Evolutionary conservation across 2,888 invertebrate species (phyloP), one percentile per base, ranked within the genome.

Genomic region (Ametastegia equiseti): DNA sequence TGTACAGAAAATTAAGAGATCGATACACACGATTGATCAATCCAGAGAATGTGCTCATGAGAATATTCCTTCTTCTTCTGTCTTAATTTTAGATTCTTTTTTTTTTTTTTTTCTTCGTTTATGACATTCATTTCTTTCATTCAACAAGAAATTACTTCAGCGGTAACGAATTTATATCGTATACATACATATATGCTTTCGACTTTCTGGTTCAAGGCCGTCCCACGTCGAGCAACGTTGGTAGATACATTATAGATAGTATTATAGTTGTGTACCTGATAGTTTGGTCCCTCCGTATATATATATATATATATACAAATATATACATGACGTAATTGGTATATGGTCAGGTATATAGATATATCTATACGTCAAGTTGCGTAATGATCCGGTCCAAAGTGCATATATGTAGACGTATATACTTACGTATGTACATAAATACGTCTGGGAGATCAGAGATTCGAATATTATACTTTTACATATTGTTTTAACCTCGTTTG

Each of bases 161-260:
- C 30, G n/a, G n/a, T n/a, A 27, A 9, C 69, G 9, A 27, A 15
- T 47, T 45, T 39, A 30, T 42, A 27, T 30, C n/a, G n/a, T n/a
- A n/a, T n/a, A n/a, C n/a, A n/a, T n/a, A n/a, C n/a, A n/a, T n/a
- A n/a, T n/a, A n/a, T n/a, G 47, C 42, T 78, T 63, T 78, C 63
- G 15, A 78, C 42, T 78, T 78, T 78, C 78, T 78, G 78, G 78
- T 78, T 78, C 78, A 78, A 78, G 78, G 78, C 57, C 78, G 57
- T 33, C 39, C 23, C 39, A 30, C 36, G 39, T 19, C 75, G 69
- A 69, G 69, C 69, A 69, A 36, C n/a, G n/a, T n/a, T n/a, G n/a
- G n/a, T n/a, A n/a, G n/a, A n/a, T n/a, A n/a, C n/a, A n/a, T n/a
- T n/a, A n/a, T n/a, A n/a, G n/a, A n/a, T n/a, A n/a, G n/a, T n/a